phyloP scores from a whole-genome alignment of 92 coral and sea anemone species.

The Heteractis magnifica region DNA sequence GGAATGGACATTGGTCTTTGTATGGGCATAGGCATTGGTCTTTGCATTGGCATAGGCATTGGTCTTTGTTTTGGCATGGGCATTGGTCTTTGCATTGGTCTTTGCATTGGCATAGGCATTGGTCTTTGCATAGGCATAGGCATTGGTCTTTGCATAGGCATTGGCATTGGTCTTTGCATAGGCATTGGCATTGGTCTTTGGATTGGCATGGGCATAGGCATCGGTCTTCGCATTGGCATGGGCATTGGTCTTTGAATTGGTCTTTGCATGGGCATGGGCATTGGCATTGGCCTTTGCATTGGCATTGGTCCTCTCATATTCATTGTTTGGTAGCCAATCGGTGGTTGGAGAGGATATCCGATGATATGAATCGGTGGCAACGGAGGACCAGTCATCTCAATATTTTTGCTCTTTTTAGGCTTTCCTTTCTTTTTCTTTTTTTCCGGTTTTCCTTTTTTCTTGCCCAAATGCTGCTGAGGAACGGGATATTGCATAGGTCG shows the following conservation, averaged over 20 bases:
- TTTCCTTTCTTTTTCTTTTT: constrained; percentile 18
- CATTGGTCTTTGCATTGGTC: constrained; percentile 27
- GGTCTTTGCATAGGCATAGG: constrained; percentile 14
- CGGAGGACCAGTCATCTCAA: constrained; percentile 13
- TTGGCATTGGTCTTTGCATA: constrained; percentile 16
- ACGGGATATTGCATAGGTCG: constrained; percentile 6
- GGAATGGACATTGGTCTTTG: constrained; percentile 8
- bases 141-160: constrained; percentile 18
- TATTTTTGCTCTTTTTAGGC: neutral
- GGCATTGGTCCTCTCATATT: neutral
- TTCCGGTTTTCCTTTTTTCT: constrained; percentile 10
- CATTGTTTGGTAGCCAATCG: neutral
- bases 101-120: constrained; percentile 45
- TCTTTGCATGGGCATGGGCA: constrained; percentile 33
- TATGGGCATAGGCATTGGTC: constrained; percentile 15
- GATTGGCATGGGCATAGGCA: constrained; percentile 45
- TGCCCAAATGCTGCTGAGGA: neutral
- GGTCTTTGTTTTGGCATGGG: constrained; percentile 17
- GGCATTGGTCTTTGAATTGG: constrained; percentile 22
- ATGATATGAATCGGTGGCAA: constrained; percentile 24
- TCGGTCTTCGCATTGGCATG: constrained; percentile 15
- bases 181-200: constrained; percentile 32
- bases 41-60: neutral
- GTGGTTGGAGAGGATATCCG: constrained; percentile 4
- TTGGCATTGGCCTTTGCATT: constrained; percentile 1